Evolutionary conservation across 2,888 invertebrate species (phyloP).

Genomic region (Epinotia ramella): DNA sequence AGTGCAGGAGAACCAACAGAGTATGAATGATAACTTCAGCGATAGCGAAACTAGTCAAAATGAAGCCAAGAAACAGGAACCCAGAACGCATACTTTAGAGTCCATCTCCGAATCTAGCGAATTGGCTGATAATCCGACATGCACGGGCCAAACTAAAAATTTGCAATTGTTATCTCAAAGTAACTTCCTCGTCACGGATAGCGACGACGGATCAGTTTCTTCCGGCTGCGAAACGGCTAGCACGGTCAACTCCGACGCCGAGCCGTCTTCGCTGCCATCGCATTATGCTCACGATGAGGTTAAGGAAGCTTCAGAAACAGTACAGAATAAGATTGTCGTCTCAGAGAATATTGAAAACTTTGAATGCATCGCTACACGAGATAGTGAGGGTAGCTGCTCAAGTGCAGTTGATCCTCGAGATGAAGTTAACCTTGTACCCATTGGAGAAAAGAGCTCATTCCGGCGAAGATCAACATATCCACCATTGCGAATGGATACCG

Average conservation of each 20-base stretch:
- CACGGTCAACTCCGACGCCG: conserved; percentile 87
- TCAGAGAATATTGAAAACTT: conserved; percentile 60
- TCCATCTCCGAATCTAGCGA: conserved; percentile 74
- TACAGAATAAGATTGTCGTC: conserved; percentile 69
- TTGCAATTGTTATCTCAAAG: conserved; percentile 68
- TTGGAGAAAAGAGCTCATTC: conserved; percentile 79
- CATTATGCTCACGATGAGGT: conserved; percentile 75
- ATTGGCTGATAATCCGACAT: conserved; percentile 59
- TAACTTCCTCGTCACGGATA: conserved; percentile 86
- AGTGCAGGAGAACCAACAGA: conserved; percentile 66
- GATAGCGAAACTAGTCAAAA: conserved; percentile 67
- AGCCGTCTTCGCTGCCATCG: conserved; percentile 80
- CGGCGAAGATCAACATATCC: conserved; percentile 79
- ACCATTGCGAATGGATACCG: conserved; percentile 66
- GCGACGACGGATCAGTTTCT: conserved; percentile 91
- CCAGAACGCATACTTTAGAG: conserved; percentile 63
- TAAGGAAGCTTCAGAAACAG: conserved; percentile 65
- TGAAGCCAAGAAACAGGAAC: conserved; percentile 61
- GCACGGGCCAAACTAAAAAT: conserved; percentile 61
- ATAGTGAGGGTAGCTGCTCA: conserved; percentile 59
- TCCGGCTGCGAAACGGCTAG: conserved; percentile 93
- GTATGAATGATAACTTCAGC: conserved; percentile 50
- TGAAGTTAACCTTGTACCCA: conserved; percentile 79
- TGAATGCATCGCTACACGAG: conserved; percentile 56
- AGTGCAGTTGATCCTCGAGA: conserved; percentile 57